Conservation (phyloP, 2,888 invertebrate species). For the Cataglyphis altisquamis region DNA sequence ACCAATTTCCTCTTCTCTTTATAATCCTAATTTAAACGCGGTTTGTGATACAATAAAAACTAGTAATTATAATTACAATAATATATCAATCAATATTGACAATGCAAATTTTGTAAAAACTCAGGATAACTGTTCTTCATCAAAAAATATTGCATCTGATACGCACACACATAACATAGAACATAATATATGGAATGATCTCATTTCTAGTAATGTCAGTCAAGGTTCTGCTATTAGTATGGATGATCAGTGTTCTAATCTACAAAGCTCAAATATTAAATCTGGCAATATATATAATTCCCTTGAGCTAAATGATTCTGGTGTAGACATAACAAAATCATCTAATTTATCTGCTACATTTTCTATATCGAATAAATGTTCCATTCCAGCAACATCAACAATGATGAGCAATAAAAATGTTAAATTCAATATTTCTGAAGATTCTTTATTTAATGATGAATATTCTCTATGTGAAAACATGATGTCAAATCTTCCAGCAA, state of each 20-base stretch:
- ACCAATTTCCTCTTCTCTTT: constrained; percentile 77
- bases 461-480: constrained; percentile 24
- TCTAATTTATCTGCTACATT: constrained; percentile 62
- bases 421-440: constrained; percentile 53
- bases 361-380: constrained; percentile 47
- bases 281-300: constrained; percentile 67
- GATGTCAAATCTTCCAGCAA: constrained; percentile 9
- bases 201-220: constrained; percentile 66
- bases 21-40: constrained; percentile 78
- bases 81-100: neutral
- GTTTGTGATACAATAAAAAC: constrained; percentile 60
- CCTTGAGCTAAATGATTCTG: constrained; percentile 73
- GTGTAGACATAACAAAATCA: constrained; percentile 69
- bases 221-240: constrained; percentile 80
- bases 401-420: constrained; percentile 44
- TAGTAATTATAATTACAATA: constrained; percentile 32
- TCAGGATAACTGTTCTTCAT: constrained; percentile 14
- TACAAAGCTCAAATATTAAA: constrained; percentile 66
- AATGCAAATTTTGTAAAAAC: constrained; percentile 25
- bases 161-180: constrained; percentile 32
- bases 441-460: constrained; percentile 29
- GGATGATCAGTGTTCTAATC: constrained; percentile 73
- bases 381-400: constrained; percentile 45
- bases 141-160: constrained; percentile 39
- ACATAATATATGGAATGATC: constrained; percentile 38